Conservation (phyloP, 1,140 invertebrate species). For the Rhysida immarginata region DNA sequence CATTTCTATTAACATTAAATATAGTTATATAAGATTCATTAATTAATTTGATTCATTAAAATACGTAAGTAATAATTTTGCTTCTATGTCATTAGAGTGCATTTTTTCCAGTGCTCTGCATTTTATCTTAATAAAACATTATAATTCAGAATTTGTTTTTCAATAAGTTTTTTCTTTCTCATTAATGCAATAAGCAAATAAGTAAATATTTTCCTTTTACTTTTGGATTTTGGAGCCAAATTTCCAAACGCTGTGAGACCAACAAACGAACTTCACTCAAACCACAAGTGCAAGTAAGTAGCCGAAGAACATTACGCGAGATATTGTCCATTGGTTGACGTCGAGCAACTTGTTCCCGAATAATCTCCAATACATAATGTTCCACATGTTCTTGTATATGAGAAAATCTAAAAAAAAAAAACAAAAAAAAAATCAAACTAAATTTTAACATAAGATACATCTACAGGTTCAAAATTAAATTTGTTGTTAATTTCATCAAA, state of each 20-base stretch:
- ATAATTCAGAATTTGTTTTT: too few species aligned
- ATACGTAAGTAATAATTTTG: too few species aligned
- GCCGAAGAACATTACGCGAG: conserved; percentile 69
- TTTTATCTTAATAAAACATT: too few species aligned
- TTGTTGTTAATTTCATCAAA: conserved; percentile 4
- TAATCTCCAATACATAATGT: conserved; percentile 61
- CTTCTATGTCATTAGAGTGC: too few species aligned
- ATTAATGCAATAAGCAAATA: too few species aligned
- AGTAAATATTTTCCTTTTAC: too few species aligned
- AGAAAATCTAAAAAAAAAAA: conserved; percentile 36
- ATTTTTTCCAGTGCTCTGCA: too few species aligned
- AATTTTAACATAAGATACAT: background rate
- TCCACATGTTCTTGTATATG: conserved; percentile 55
- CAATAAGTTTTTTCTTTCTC: too few species aligned
- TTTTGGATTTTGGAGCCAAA: conserved; percentile 92
- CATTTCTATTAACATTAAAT: too few species aligned
- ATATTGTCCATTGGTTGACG: conserved; percentile 71
- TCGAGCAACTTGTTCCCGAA: conserved; percentile 70
- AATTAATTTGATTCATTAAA: too few species aligned
- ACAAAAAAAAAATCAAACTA: conserved; percentile 1
- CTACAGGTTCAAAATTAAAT: conserved; percentile 10
- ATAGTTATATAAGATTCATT: too few species aligned
- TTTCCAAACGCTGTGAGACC: conserved; percentile 65
- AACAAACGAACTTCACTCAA: conserved; percentile 64
- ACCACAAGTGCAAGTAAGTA: conserved; percentile 68